Base-by-base conservation (phyloP, 2,797 vertebrate genomes). In the Silurus lanzhouensis region DNA sequence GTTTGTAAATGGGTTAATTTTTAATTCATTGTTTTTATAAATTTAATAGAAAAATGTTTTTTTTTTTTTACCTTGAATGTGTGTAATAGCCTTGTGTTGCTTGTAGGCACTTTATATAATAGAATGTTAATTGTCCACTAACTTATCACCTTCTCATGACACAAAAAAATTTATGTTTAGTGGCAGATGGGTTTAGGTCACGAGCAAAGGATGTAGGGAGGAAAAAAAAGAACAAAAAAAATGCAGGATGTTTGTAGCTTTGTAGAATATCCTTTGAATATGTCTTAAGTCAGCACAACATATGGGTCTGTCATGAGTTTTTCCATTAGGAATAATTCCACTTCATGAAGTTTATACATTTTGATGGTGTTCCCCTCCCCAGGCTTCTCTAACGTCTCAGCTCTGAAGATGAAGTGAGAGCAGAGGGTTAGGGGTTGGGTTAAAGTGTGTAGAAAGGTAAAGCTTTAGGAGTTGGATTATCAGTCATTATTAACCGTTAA, bases 61-160 rank as follows among this genome's bases (percentile, higher is more conserved):
- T 85, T 85, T 85, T 90, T 90, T 90, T 88, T 87, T 87, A 90
- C 77, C 85, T 87, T 89, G 88, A 90, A 89, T 88, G 88, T 90
- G 88, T 90, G 88, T 89, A 84, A 88, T 87, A 80, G 79, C 80
- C 48, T 89, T 88, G 89, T 89, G 86, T 90, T 89, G 89, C 89
- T 90, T 89, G 89, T 90, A 90, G 88, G 89, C 89, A 90, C 88
- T 90, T 90, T 90, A 90, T 90, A 90, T 75, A 57, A 88, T 90
- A 88, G 86, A 85, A 88, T 88, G 86, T 90, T 89, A 84, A 85
- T 88, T 88, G 83, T 88, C 84, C 85, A 83, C 83, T 72, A 82
- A 85, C 79, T 78, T 84, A 70, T 87, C 89, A 90, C 85, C 74
- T 89, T 86, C 83, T 87, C 80, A 85, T 87, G 81, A 88, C 83